Evolutionary conservation across 2,113 vertebrate genomes (phyloP).

Genomic region (Ammospiza caudacuta): DNA sequence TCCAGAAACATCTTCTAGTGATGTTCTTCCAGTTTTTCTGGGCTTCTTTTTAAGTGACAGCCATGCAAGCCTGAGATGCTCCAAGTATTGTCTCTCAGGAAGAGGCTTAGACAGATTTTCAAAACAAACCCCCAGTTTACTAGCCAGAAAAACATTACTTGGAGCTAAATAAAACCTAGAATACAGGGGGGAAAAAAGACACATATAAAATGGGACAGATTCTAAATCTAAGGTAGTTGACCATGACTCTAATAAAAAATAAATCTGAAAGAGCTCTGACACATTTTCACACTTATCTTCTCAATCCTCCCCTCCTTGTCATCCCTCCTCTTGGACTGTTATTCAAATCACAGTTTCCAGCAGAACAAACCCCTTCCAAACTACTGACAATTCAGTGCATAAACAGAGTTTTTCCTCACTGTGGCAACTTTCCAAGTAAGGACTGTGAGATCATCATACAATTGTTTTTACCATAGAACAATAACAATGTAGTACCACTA

Average conservation of each 20-base stretch:
- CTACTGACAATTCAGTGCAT: background rate
- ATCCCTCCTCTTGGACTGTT: background rate
- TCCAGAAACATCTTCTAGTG: background rate
- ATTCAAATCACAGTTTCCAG: background rate
- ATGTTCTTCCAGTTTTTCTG: background rate
- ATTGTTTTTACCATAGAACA: slow-evolving; percentile 35
- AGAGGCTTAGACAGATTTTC: background rate
- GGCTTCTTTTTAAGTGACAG: background rate
- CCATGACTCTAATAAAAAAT: background rate
- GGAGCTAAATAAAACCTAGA: background rate
- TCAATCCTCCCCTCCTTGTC: background rate
- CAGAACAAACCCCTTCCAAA: background rate
- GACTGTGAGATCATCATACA: slow-evolving; percentile 24
- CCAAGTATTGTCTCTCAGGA: background rate
- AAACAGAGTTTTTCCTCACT: background rate
- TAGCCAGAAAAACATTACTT: background rate
- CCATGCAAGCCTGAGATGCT: background rate
- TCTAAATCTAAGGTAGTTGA: background rate
- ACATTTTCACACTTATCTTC: background rate
- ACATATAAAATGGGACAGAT: background rate
- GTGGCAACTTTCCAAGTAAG: slow-evolving; percentile 1
- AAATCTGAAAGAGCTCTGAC: background rate
- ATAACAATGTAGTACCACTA: background rate
- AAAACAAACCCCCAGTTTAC: background rate
- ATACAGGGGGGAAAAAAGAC: background rate